Evolutionary conservation across 2,888 invertebrate genomes (phyloP).

Genomic region (Erebia palarica): DNA sequence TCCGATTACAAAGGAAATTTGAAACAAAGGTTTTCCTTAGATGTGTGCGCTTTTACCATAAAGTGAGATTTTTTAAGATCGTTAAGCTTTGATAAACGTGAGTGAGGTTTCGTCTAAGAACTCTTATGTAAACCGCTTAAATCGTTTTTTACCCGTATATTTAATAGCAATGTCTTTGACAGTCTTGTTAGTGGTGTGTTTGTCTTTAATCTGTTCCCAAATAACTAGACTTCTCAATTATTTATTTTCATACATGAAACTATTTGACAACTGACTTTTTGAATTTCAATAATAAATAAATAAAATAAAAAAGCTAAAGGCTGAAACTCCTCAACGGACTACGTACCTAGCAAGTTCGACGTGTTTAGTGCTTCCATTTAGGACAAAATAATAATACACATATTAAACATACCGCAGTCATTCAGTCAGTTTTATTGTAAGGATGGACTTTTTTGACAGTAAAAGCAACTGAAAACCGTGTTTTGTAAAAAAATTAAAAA

Average conservation of each 20-base stretch:
- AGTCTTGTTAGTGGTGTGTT: not conserved
- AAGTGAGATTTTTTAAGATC: conserved; percentile 3
- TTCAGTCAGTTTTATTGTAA: no score
- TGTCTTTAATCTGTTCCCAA: not conserved
- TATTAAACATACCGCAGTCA: no score
- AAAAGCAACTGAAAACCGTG: no score
- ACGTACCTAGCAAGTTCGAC: no score
- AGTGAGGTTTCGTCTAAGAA: not conserved
- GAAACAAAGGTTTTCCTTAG: conserved; percentile 13
- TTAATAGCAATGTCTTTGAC: not conserved
- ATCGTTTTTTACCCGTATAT: not conserved
- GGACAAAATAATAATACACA: no score
- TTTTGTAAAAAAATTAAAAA: no score
- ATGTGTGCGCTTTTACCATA: conserved; percentile 12
- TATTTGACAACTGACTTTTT: no score
- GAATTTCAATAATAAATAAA: no score
- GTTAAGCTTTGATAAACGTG: conserved; percentile 11
- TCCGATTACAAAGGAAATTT: conserved; percentile 1
- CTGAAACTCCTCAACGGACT: no score
- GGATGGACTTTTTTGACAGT: no score
- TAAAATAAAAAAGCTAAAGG: not conserved
- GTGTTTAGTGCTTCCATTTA: no score
- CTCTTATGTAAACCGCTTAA: not conserved
- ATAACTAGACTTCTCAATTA: not conserved
- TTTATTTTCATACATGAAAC: no score